These are phyloP conservation scores for Heliconius nattereri DNA, from an alignment of 1,140 invertebrate species.

Conservation along the genomic window DNA sequence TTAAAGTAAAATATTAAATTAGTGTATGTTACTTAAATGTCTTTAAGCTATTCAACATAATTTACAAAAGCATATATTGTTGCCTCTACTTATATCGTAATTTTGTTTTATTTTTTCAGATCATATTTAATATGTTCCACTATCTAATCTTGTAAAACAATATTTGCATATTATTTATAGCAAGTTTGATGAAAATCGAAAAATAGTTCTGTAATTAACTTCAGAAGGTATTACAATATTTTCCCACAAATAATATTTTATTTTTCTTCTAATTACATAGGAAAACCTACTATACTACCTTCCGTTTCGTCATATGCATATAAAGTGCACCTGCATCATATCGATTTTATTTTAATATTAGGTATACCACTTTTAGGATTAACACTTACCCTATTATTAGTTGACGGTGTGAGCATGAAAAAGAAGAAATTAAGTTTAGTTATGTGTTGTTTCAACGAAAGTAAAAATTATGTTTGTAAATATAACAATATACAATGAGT, in stretches of 20 bases:
- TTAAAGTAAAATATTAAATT: background rate
- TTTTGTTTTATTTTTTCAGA: too few relatives aligned
- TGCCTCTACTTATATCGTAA: too few relatives aligned
- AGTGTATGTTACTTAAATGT: background rate
- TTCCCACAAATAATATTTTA: background rate
- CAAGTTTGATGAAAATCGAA: background rate
- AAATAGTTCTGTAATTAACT: background rate
- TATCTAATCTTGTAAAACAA: background rate
- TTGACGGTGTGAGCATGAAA: constrained; percentile 54
- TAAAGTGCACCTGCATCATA: constrained; percentile 3
- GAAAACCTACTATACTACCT: background rate
- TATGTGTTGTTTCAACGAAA: background rate
- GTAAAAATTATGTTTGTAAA: constrained; percentile 54
- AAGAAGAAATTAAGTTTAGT: constrained; percentile 42
- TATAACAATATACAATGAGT: constrained; percentile 55
- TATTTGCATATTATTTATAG: background rate
- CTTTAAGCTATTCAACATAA: background rate
- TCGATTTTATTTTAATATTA: constrained; percentile 19
- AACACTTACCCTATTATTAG: constrained; percentile 38
- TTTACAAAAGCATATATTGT: too few relatives aligned
- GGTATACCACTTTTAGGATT: background rate
- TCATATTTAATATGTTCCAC: background rate
- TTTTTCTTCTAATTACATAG: background rate
- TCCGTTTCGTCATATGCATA: constrained; percentile 7
- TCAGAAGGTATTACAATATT: background rate